These are phyloP conservation scores for Zaprionus capensis DNA, from an alignment of 1,140 invertebrate genomes.

Conservation along the genomic window DNA sequence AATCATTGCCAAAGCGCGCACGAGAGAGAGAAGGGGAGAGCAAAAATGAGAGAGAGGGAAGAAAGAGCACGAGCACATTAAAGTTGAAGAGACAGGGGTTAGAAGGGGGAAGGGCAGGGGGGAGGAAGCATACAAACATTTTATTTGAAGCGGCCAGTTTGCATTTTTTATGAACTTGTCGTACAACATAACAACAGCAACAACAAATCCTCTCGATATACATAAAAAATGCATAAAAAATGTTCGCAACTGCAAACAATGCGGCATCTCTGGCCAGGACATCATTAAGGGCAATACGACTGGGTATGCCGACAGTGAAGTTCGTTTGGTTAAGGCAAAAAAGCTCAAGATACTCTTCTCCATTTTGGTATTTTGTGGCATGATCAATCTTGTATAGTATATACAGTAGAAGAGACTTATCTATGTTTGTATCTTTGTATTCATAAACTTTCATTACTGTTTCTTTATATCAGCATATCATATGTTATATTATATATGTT, in stretches of 20 bases:
- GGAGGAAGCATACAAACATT: constrained; percentile 45
- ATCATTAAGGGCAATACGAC: not conserved
- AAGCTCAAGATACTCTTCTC: not conserved
- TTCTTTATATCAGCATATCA: too few species aligned
- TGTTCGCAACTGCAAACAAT: constrained; percentile 55
- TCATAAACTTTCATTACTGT: too few species aligned
- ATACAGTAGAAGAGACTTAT: too few species aligned
- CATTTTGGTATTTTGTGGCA: too few species aligned
- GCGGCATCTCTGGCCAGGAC: not conserved
- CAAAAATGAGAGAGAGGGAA: not conserved
- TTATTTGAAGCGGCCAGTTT: constrained; percentile 68
- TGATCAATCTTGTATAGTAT: too few species aligned
- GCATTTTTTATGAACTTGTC: constrained; percentile 81
- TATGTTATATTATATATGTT: too few species aligned
- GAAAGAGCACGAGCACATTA: too few species aligned
- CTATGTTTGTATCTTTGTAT: too few species aligned
- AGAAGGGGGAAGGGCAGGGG: constrained; percentile 16
- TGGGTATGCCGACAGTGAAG: not conserved
- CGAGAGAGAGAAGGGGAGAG: not conserved
- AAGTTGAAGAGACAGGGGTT: too few species aligned
- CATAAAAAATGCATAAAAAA: constrained; percentile 79
- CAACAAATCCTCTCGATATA: constrained; percentile 66
- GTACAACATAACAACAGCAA: constrained; percentile 58
- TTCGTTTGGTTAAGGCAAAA: not conserved
- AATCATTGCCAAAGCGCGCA: constrained; percentile 51